A percentile compares a stretch with the other conserved stretches of the same genome.
phyloP scores from a whole-genome alignment of 2,113 vertebrate genomes.

The Asarcornis scutulata region DNA sequence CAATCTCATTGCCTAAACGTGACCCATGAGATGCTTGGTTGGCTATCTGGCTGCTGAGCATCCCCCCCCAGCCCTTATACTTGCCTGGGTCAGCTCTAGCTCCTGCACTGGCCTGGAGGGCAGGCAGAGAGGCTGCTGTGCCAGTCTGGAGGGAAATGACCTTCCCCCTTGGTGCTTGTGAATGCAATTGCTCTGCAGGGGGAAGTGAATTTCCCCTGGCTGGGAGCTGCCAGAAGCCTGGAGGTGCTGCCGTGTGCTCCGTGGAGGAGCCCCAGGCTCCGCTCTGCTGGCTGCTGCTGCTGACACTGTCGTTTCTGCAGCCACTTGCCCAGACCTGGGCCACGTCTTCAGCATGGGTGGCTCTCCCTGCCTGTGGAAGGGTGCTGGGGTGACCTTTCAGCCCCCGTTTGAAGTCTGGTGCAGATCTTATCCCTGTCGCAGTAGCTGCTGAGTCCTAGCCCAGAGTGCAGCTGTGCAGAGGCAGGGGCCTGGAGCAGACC shows the following conservation, averaged over 20 bases:
- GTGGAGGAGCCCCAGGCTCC: neutral
- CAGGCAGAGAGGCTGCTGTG: fast-evolving
- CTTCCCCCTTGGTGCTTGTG: neutral
- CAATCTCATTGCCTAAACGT: fast-evolving
- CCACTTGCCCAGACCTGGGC: too few species aligned
- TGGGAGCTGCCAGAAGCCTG: neutral
- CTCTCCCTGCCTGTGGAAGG: neutral
- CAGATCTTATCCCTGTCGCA: fast-evolving
- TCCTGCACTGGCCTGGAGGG: neutral
- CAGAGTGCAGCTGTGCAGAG: neutral
- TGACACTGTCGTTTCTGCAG: too few species aligned
- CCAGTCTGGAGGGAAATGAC: neutral
- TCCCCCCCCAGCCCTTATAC: neutral
- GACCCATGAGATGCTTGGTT: neutral
- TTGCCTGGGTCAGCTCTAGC: too few species aligned
- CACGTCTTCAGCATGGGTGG: too few species aligned
- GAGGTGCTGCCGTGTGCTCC: neutral
- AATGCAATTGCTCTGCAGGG: neutral
- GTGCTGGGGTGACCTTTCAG: neutral
- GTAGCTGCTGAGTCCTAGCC: neutral
- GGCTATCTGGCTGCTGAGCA: neutral
- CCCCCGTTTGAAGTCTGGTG: fast-evolving
- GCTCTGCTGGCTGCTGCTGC: too few species aligned
- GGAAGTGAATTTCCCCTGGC: neutral
- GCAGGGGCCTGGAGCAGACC: neutral